These are phyloP conservation scores for Sturnus vulgaris DNA, from an alignment of 2,113 vertebrate species.

Conservation along the genomic window DNA sequence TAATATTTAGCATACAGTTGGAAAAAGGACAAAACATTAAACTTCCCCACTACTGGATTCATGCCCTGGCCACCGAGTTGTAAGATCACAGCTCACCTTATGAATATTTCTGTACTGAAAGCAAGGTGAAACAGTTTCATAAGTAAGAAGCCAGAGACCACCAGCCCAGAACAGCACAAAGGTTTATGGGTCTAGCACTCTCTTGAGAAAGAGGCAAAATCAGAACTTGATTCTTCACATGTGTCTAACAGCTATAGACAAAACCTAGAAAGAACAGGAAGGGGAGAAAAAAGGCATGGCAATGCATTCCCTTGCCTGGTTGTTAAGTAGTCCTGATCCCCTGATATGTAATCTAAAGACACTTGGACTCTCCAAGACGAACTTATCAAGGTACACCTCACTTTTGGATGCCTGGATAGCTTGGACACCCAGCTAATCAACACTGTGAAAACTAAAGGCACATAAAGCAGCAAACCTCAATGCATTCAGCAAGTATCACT, in stretches of 20 bases:
- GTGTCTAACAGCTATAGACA: neutral
- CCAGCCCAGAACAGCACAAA: neutral
- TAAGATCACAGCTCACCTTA: neutral
- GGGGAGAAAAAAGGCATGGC: rapidly evolving
- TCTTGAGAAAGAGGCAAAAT: neutral
- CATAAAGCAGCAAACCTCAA: neutral
- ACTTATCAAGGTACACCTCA: neutral
- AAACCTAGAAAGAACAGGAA: neutral
- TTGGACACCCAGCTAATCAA: neutral
- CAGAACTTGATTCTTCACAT: neutral
- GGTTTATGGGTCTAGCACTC: neutral
- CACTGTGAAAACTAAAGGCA: neutral
- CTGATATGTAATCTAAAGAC: neutral
- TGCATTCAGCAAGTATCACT: neutral
- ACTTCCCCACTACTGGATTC: neutral
- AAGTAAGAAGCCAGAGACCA: neutral
- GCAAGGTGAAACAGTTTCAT: neutral
- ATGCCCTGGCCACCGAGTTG: neutral
- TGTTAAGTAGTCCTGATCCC: neutral
- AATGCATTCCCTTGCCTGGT: neutral
- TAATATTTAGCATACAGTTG: neutral
- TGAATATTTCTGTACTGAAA: neutral
- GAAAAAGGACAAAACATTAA: neutral
- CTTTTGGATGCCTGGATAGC: neutral
- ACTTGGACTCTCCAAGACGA: neutral